Evolutionary conservation across 2,888 invertebrate species (phyloP), one percentile per base, ranked within the genome.

Genomic region (Pseudeuparius sepicola): DNA sequence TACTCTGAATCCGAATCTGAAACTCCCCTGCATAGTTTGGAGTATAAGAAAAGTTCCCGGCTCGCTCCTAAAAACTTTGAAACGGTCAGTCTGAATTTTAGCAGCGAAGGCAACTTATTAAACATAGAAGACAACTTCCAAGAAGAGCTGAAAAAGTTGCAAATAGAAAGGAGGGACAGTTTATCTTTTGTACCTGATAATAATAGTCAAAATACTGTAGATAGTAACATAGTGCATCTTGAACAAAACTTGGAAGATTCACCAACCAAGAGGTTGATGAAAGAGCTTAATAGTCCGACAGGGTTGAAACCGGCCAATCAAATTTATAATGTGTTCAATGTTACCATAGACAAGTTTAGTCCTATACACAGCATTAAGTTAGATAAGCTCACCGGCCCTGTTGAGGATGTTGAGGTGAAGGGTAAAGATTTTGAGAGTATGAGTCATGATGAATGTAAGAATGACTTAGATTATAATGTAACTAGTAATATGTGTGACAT

Each of bases 1-100:
- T 65, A 61, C 41, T 71, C 72, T 3, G 73, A 73, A 51, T 71
- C 72, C 4, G 74, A 74, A 43, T 68, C 69, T 1, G 71, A 72
- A 43, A 61, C 64, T 5, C 60, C 63, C 3, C 40, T 61, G 30
- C 60, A 59, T 12, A 63, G 63, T 46, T 48, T 63, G 36, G 60
- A 61, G 44, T 58, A 56, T 44, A 49, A 53, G 37, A 57, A 60
- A 42, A 66, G 65, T 13, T 51, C 65, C 25, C 60, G 65, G 33
- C 61, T 60, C 44, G 48, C 50, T 18, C 48, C 51, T 40, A 59
- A 50, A 39, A 59, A 54, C 43, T 43, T 60, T 24, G 61, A 61
- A 38, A 56, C 49, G 44, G 44, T 47, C 4, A 55, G 48, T 42
- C 46, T 61, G 14, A 55, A 61, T 7, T 69, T 66, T 34, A 70